Conservation (phyloP, 2,888 invertebrate species). For the Ophion obscuratus region DNA sequence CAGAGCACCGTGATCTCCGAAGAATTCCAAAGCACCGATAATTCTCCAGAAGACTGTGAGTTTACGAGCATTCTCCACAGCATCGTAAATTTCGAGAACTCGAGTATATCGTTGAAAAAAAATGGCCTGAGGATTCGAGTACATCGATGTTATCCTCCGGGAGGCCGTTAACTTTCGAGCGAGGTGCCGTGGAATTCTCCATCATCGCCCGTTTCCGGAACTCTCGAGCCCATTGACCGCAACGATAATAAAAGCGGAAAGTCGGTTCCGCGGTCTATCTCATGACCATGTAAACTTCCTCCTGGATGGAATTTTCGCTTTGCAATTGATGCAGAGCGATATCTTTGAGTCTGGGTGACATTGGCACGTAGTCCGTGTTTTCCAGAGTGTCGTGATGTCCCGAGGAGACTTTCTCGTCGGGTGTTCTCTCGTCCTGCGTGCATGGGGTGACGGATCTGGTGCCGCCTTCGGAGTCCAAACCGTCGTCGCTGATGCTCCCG, state of each 20-base stretch:
- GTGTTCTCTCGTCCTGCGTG: constrained; percentile 74
- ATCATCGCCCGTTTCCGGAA: background rate
- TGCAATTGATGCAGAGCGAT: constrained; percentile 72
- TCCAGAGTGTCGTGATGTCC: constrained; percentile 68
- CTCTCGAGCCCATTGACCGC: background rate
- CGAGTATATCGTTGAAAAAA: too few species aligned
- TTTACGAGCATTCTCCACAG: background rate
- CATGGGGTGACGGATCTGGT: constrained; percentile 77
- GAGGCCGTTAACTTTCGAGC: background rate
- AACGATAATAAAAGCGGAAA: background rate
- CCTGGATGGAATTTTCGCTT: constrained; percentile 71
- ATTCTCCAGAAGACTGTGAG: background rate
- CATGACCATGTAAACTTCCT: constrained; percentile 81
- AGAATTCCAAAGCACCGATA: background rate
- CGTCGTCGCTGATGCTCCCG: constrained; percentile 77
- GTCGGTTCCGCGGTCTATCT: constrained; percentile 69
- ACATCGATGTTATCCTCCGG: too few species aligned
- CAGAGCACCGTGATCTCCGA: background rate
- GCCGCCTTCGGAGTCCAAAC: constrained; percentile 77
- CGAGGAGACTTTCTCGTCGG: constrained; percentile 70
- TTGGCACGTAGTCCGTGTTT: constrained; percentile 80
- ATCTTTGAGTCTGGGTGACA: constrained; percentile 81
- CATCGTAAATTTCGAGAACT: background rate
- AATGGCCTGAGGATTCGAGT: too few species aligned
- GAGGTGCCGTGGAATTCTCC: background rate